A percentile compares a stretch with the other conserved stretches of the same genome.
Conservation (phyloP, 1,140 invertebrate species). For the Apis mellifera region Amel_HAv3.1 CM009933.2:3168501-3169000, state of each 20-base stretch:
- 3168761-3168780: not conserved
- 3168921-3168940: not conserved
- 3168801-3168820: not conserved
- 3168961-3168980: not conserved
- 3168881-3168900: not conserved
- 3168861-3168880: not conserved
- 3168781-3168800: not conserved
- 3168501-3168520: slow-evolving; percentile 19
- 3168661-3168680: no score
- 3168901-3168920: not conserved
- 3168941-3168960: slow-evolving; percentile 1
- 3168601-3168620: not conserved
- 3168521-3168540: slow-evolving; percentile 14
- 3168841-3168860: not conserved
- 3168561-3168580: not conserved
- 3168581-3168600: slow-evolving; percentile 18
- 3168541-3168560: not conserved
- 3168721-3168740: not conserved
- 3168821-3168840: not conserved
- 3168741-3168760: not conserved
- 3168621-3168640: slow-evolving; percentile 20
- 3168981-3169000: not conserved
- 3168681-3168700: not conserved
- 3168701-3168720: not conserved
- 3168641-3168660: not conserved